Percentiles rank a stretch among this genome's conserved stretches.
These are phyloP conservation scores for Heteromurus nitidus DNA, from an alignment of 2,888 invertebrate genomes.

Conservation along the genomic window DNA sequence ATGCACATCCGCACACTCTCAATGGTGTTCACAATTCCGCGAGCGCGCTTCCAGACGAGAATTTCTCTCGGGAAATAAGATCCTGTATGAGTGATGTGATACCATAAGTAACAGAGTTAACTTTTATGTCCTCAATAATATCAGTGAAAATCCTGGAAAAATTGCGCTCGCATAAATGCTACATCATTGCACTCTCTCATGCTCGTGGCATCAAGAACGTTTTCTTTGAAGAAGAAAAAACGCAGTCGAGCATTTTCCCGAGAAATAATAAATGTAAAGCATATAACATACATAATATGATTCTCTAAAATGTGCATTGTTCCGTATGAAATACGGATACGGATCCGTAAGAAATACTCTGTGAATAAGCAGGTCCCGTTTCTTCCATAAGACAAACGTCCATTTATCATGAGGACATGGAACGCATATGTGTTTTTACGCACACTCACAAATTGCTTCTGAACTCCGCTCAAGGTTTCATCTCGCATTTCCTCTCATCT, in stretches of 20 bases:
- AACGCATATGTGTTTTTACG: conserved; percentile 1
- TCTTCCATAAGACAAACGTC: too few species aligned
- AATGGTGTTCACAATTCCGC: neutral
- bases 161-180: conserved; percentile 1
- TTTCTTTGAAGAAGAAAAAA: too few species aligned
- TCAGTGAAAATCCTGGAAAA: conserved; percentile 7
- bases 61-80: conserved; percentile 44
- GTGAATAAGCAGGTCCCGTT: neutral
- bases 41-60: neutral
- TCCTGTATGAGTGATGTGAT: conserved; percentile 36
- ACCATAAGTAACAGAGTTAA: conserved; percentile 12
- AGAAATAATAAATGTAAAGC: neutral
- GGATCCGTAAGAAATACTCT: too few species aligned
- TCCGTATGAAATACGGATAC: too few species aligned
- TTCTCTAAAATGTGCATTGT: too few species aligned
- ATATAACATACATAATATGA: too few species aligned
- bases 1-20: neutral
- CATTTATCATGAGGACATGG: conserved; percentile 36
- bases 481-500: neutral
- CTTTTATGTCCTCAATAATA: neutral
- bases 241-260: neutral
- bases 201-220: neutral
- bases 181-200: neutral
- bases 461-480: conserved; percentile 2
- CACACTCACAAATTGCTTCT: conserved; percentile 21